Percentiles rank a stretch among this genome's conserved stretches.
These are phyloP conservation scores for Hippolais icterina DNA, from an alignment of 2,113 vertebrate species.

Conservation along the genomic window DNA sequence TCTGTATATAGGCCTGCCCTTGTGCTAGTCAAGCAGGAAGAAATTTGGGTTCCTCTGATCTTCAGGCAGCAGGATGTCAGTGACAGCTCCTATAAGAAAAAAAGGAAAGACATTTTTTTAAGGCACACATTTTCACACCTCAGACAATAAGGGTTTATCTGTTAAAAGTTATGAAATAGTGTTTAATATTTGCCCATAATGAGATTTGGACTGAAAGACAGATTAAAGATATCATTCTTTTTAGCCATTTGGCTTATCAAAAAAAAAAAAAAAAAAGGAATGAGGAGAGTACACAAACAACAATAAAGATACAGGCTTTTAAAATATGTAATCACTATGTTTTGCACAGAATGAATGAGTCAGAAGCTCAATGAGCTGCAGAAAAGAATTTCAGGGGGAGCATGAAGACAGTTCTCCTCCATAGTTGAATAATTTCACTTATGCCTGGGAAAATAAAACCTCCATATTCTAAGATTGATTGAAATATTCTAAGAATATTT, in stretches of 20 bases:
- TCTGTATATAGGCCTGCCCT: neutral
- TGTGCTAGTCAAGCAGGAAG: neutral
- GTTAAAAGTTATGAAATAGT: neutral
- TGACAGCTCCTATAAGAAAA: neutral
- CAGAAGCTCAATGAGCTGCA: slow-evolving; percentile 10
- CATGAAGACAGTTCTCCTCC: slow-evolving; percentile 6
- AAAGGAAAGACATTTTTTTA: neutral
- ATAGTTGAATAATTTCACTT: neutral
- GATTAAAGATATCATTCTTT: neutral
- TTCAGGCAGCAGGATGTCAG: neutral
- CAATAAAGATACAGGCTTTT: neutral
- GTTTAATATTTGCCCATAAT: neutral
- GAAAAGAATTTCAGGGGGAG: slow-evolving; percentile 24
- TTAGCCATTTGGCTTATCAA: neutral
- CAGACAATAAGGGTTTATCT: neutral
- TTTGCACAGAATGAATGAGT: slow-evolving; percentile 44
- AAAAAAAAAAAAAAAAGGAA: neutral
- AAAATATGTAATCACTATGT: slow-evolving; percentile 2
- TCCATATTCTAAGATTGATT: neutral
- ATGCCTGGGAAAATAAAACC: slow-evolving; percentile 28
- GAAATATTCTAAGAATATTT: too few species aligned
- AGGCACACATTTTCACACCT: neutral
- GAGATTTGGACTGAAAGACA: neutral
- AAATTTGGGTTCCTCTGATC: neutral
- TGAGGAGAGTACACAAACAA: neutral